Conservation (phyloP, 2,888 invertebrate genomes). For the Lepas anatifera region DNA sequence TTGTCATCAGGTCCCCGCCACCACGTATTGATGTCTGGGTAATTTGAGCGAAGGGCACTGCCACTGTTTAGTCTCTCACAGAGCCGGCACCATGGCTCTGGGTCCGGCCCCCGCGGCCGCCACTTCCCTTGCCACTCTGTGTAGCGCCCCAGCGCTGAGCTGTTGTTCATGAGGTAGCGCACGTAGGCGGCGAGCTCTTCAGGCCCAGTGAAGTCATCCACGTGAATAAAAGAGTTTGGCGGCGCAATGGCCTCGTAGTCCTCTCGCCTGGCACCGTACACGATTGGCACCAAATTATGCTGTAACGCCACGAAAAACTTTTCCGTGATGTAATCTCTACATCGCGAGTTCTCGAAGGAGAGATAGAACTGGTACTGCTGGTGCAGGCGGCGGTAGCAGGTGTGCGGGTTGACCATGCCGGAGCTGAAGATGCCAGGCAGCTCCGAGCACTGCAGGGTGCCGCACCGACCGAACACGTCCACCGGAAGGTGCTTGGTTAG, state of each 20-base stretch:
- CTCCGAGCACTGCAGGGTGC: background rate
- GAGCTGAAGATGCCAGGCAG: background rate
- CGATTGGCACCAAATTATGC: background rate
- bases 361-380: background rate
- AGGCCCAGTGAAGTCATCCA: constrained; percentile 13
- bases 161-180: background rate
- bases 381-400: background rate
- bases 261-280: constrained; percentile 13
- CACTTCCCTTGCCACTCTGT: background rate
- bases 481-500: background rate
- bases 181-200: constrained; percentile 13
- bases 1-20: no score
- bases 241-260: constrained; percentile 13
- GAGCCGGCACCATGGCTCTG: background rate
- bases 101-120: background rate
- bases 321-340: background rate
- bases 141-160: background rate
- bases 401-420: background rate
- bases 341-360: background rate
- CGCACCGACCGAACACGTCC: background rate
- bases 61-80: no score
- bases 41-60: no score
- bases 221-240: constrained; percentile 15
- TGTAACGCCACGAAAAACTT: background rate
- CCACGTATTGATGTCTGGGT: no score